phyloP scores from a whole-genome alignment of 2,797 vertebrate genomes.

The Thamnophis elegans region DNA sequence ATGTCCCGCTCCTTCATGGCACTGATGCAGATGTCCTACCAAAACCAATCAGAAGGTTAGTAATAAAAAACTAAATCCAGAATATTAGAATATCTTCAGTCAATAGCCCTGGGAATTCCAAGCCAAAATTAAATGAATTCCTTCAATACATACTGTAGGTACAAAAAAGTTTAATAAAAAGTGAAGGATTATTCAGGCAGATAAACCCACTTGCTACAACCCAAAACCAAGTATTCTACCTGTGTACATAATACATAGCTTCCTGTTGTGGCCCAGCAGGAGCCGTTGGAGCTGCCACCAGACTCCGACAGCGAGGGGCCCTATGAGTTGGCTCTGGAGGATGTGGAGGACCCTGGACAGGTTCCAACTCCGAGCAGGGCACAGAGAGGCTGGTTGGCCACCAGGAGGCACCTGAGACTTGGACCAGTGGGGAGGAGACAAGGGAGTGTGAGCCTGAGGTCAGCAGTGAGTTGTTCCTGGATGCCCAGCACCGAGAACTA shows the following conservation, averaged over 20 bases:
- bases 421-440: no score
- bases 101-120: background rate
- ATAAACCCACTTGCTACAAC: background rate
- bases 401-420: no score
- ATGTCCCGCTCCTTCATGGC: slow-evolving; percentile 95
- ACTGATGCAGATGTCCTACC: slow-evolving; percentile 91
- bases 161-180: background rate
- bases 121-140: background rate
- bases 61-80: background rate
- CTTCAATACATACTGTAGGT: background rate
- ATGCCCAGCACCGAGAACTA: no score
- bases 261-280: no score
- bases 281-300: no score
- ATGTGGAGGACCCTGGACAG: no score
- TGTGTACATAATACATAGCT: background rate
- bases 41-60: slow-evolving; percentile 42
- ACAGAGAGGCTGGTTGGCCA: no score
- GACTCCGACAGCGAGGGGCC: no score
- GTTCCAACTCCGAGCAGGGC: no score
- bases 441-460: no score
- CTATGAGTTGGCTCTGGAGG: no score
- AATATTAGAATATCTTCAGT: background rate
- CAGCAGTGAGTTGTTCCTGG: no score
- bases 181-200: background rate
- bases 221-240: background rate